Evolutionary conservation across 2,113 vertebrate genomes (phyloP).

Genomic region (Uria lomvia): DNA sequence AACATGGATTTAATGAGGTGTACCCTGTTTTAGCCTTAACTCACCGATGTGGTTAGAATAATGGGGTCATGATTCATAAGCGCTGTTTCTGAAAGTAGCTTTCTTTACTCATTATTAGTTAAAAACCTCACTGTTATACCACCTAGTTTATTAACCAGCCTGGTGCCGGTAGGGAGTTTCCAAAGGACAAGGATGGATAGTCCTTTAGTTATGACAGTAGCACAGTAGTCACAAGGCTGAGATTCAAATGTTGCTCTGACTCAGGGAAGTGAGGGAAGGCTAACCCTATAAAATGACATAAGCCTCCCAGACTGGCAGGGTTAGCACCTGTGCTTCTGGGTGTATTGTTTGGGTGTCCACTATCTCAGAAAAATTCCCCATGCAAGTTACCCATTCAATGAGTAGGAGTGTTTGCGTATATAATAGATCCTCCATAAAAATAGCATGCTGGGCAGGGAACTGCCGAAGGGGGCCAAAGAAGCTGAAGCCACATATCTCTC

Average conservation of each 20-base stretch:
- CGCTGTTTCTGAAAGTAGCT: background rate
- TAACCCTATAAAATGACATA: background rate
- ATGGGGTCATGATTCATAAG: background rate
- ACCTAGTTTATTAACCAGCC: background rate
- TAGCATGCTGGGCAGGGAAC: background rate
- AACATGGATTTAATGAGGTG: background rate
- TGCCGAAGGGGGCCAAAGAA: background rate
- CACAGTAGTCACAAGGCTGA: background rate
- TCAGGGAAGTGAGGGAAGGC: background rate
- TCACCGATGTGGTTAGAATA: background rate
- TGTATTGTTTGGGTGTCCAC: background rate
- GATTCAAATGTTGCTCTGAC: background rate
- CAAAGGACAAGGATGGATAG: background rate
- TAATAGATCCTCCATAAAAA: background rate
- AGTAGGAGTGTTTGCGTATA: background rate
- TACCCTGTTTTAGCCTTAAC: background rate
- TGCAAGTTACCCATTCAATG: background rate
- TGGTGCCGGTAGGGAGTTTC: background rate
- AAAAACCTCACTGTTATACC: background rate
- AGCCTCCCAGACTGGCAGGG: background rate
- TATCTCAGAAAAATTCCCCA: background rate
- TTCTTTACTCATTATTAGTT: background rate
- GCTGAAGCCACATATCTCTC: background rate
- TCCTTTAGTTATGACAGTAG: background rate
- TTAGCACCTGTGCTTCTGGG: background rate